Base-by-base conservation (phyloP, 2,797 vertebrate species). In the Liasis olivaceus region DNA sequence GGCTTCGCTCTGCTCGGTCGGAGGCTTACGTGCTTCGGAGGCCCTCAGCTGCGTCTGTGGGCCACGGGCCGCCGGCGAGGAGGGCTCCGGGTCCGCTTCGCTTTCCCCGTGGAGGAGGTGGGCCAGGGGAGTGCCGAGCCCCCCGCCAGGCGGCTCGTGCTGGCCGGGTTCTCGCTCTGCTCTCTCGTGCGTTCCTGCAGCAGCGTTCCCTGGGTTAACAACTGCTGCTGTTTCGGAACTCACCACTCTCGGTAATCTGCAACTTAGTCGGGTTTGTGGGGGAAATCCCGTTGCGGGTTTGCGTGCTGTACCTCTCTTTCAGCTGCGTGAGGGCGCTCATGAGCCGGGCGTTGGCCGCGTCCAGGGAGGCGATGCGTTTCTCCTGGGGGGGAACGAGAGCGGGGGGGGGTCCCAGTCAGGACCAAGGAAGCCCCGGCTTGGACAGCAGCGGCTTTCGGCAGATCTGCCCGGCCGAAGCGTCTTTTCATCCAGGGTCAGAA, bases 301-400 rank as follows among this genome's bases (percentile, higher is more conserved):
- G 99, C 98, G 99, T 99, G 98, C 99, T 99, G 98, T 99, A 99
- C 97, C 99, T 99, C 98, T 99, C 99, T 98, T 99, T 99, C 95
- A 99, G 98, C 98, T 99, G 99, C 1, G 99, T 99, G 94, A 99
- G 98, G 62, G 99, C 99, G 42, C 99, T 99, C 99, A 99, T 99
- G 95, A 99, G 97, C 93, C 99, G 98, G 91, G 99, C 98, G 58
- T 99, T 99, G 96, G 99, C 99, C 0, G 99, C 99, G 0, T 99
- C 99, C 98, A 99, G 91, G 0, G 99, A 99, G 28, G 98, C 98
- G 8, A 99, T 99, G 94, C 99, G 99, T 97, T 99, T 99, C 97
- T 99, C 99, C 99, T 99, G 98, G 84, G 31, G 6, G 13, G 47
- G 47, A 60, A 28, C 17, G 59, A n/a, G 28, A 9, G 9, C 31